phyloP scores from a whole-genome alignment of 1,140 invertebrate genomes.

The Globodera rostochiensis region DNA sequence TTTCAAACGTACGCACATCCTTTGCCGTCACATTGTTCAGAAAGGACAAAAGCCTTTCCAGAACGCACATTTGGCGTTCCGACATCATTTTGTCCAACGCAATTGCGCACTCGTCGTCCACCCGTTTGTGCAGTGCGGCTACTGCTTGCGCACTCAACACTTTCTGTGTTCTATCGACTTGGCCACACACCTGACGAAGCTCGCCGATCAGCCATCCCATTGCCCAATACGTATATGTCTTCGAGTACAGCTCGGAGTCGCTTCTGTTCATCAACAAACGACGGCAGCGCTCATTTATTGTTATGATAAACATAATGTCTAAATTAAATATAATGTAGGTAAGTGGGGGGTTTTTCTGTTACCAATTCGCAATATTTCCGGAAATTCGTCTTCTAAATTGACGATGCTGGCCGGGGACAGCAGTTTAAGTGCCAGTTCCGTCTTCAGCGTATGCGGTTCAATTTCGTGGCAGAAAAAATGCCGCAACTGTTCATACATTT shows the following conservation, averaged over 20 bases:
- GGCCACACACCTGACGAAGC: neutral
- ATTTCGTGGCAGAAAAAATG: neutral
- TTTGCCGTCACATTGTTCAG: neutral
- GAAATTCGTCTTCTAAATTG: neutral
- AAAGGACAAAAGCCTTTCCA: neutral
- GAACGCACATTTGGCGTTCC: neutral
- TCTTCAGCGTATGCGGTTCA: neutral
- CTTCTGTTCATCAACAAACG: neutral
- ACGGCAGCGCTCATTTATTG: neutral
- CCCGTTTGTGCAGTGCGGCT: neutral
- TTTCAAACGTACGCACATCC: neutral
- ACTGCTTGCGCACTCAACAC: neutral
- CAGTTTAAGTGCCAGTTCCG: neutral
- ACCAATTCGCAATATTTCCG: neutral
- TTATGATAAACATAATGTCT: neutral
- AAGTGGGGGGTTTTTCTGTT: neutral
- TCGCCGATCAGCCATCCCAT: neutral
- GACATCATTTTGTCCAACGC: neutral
- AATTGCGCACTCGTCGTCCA: neutral
- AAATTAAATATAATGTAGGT: neutral
- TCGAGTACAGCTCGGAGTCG: neutral
- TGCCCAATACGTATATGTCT: neutral
- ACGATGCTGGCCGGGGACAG: neutral
- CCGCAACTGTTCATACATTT: neutral
- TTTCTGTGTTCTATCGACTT: neutral